These are phyloP conservation scores for Acropora yongei DNA, from an alignment of 64 coral and sea anemone species.

Conservation along the genomic window DNA sequence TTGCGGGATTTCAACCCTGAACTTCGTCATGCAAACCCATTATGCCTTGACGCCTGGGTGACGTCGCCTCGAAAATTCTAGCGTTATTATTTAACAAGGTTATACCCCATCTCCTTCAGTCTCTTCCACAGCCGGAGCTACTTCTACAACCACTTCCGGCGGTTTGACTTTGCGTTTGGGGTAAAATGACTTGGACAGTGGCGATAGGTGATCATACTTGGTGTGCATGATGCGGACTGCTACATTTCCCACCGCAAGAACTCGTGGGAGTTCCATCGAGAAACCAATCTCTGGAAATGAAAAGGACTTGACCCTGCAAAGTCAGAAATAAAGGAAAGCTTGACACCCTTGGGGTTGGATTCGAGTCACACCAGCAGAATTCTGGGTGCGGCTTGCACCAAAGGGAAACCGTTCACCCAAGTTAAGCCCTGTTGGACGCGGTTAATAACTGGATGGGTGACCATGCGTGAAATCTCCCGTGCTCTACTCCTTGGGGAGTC, in stretches of 20 bases:
- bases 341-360: neutral
- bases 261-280: constrained; percentile 83
- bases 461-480: too few species aligned
- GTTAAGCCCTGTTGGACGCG: too few species aligned
- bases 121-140: constrained; percentile 34
- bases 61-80: too few species aligned
- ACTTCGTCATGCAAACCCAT: too few species aligned
- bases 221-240: constrained; percentile 85
- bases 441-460: too few species aligned
- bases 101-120: constrained; percentile 61
- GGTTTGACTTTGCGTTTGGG: constrained; percentile 69
- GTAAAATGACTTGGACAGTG: constrained; percentile 77
- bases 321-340: neutral
- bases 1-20: too few species aligned
- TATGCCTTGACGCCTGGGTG: too few species aligned
- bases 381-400: too few species aligned
- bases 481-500: too few species aligned
- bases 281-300: constrained; percentile 84
- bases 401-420: too few species aligned
- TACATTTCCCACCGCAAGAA: constrained; percentile 79
- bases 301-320: constrained; percentile 86
- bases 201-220: constrained; percentile 86
- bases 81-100: too few species aligned
- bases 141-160: constrained; percentile 59
- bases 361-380: too few species aligned